Base-by-base conservation (phyloP, 2,113 vertebrate genomes). In the Aplodontia rufa region DNA sequence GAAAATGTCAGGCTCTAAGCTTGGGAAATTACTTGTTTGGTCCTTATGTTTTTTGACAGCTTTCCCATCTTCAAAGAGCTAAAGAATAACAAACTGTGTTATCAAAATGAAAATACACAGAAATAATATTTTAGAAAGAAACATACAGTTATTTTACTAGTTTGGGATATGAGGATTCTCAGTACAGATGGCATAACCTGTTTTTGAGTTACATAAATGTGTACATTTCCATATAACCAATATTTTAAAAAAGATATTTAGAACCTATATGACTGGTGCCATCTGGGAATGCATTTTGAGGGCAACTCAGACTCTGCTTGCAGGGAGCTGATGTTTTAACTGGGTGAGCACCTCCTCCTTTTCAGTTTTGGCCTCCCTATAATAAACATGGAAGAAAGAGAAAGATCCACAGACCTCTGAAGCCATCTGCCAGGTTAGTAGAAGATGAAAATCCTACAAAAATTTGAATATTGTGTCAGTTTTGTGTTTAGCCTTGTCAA, bases 31-130 rank as follows among this genome's bases (percentile, higher is more conserved):
- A 37, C 69, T 94, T 95, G 35, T 55, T 30, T 92, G n/a, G 24
- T 64, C 17, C 32, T 20, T 74, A 3, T 40, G 2, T 71, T 90
- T 90, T 93, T 53, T 90, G 66, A 76, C 66, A 53, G 45, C 7
- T 87, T 93, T 81, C 37, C 28, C 90, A 7, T 78, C 51, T 85
- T 55, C 13, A 40, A 5, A 87, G 35, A 92, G 32, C 16, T 86
- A 51, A 90, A 90, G 37, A 92, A 93, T 90, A 75, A 37, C 69
- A 96, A 96, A 85, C 24, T 81, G 12, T 78, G 12, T 78, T 88
- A 42, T 53, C 53, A 47, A 75, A 30, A 89, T 58, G 51, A 93
- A 88, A 89, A 55, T 75, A 90, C 4, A 62, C 5, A 28, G 66
- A 79, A 75, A 83, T 40, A 45, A 74, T 53, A 10, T 78, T 82